These are phyloP conservation scores for Lepus oiostolus DNA, from an alignment of 2,797 vertebrate genomes.

Conservation along the genomic window DNA sequence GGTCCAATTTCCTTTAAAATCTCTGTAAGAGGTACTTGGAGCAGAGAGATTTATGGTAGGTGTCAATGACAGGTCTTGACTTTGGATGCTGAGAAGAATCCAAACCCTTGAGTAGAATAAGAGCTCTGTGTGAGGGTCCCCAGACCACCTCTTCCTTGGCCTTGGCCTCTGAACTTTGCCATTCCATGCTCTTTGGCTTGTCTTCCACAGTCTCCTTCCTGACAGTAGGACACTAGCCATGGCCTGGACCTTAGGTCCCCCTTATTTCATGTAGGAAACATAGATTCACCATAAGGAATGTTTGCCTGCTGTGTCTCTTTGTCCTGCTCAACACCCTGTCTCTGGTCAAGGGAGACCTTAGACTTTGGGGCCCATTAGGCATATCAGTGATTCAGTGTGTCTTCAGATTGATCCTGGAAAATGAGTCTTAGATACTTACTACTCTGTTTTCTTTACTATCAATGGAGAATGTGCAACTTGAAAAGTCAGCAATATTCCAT, in stretches of 20 bases:
- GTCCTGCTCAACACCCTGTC: neutral
- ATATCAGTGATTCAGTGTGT: neutral
- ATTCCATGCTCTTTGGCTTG: neutral
- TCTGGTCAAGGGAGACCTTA: neutral
- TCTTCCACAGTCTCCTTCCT: neutral
- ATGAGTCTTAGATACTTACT: neutral
- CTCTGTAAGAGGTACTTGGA: slow-evolving; percentile 8
- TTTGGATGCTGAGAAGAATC: neutral
- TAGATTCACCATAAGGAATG: neutral
- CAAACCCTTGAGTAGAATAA: slow-evolving; percentile 3
- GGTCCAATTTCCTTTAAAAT: neutral
- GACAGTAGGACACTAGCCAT: neutral
- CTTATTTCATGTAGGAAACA: neutral
- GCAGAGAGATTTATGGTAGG: neutral
- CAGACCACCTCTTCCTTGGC: no score
- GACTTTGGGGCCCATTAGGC: neutral
- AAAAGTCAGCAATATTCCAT: slow-evolving; percentile 20
- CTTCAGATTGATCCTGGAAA: neutral
- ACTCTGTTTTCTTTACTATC: slow-evolving; percentile 35
- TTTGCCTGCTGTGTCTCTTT: neutral
- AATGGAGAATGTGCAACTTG: slow-evolving; percentile 54
- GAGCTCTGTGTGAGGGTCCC: neutral
- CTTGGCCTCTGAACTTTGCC: neutral
- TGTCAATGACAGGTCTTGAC: neutral
- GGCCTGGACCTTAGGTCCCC: neutral